Percentiles rank a stretch among this genome's conserved stretches.
Conservation (phyloP, 2,113 vertebrate genomes). For the Chloropsis cyanopogon region DNA sequence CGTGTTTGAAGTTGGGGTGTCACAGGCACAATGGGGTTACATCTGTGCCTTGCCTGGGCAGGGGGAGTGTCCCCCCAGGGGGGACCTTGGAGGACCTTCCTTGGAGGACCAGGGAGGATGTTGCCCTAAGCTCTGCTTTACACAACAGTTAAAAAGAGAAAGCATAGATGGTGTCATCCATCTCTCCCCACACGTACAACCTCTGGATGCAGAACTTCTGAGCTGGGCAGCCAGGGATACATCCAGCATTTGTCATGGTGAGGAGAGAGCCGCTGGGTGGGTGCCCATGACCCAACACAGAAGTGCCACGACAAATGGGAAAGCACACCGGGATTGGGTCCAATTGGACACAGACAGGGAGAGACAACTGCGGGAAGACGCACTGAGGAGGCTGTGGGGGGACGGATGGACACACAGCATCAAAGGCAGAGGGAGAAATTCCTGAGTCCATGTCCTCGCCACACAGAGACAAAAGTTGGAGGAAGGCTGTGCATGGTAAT, state of each 20-base stretch:
- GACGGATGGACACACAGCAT: neutral
- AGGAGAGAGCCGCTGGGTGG: neutral
- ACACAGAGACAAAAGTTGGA: conserved; percentile 32
- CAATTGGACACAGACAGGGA: neutral
- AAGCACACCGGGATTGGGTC: rapidly evolving
- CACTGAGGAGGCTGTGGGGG: neutral
- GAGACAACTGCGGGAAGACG: neutral
- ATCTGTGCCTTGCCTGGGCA: neutral
- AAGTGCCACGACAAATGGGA: neutral
- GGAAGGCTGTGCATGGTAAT: conserved; percentile 14
- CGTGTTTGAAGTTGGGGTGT: neutral
- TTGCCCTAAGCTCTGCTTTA: neutral
- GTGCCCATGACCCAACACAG: neutral
- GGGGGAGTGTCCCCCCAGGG: no score
- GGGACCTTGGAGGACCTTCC: neutral
- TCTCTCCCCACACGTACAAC: neutral
- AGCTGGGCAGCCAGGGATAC: neutral
- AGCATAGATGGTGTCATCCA: rapidly evolving
- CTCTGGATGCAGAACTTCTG: neutral
- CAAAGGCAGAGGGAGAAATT: conserved; percentile 38
- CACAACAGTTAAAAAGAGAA: neutral
- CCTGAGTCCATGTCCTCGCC: neutral
- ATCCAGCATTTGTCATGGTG: neutral
- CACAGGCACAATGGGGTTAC: neutral
- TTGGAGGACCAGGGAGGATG: neutral